Conservation (phyloP, 2,888 invertebrate genomes). For the Diaphora mendica region DNA sequence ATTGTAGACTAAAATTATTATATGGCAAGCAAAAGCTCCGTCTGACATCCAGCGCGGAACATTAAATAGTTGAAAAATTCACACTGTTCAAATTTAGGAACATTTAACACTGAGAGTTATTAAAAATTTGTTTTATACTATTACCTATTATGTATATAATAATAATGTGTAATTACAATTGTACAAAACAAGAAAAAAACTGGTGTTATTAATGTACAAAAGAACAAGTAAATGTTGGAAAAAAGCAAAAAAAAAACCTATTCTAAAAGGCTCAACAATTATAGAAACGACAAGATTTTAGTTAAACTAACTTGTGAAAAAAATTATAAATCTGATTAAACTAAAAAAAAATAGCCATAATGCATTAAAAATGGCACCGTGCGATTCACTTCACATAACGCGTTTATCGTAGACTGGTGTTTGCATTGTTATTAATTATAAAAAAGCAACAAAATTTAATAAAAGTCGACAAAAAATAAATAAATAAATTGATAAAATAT, state of each 20-base stretch:
- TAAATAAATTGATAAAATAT: constrained; percentile 38
- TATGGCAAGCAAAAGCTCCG: constrained; percentile 80
- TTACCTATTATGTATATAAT: constrained; percentile 78
- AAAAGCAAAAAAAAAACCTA: constrained; percentile 55
- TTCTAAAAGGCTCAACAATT: constrained; percentile 68
- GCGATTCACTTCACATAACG: constrained; percentile 77
- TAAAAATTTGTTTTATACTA: constrained; percentile 76
- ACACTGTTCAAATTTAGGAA: constrained; percentile 84
- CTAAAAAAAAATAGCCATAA: constrained; percentile 82
- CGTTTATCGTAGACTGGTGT: constrained; percentile 56
- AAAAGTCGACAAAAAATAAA: constrained; percentile 50
- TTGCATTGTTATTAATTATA: constrained; percentile 39
- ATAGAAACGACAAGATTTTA: constrained; percentile 75
- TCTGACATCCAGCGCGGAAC: constrained; percentile 60
- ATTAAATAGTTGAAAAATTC: constrained; percentile 69
- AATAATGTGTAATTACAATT: constrained; percentile 75
- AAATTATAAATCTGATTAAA: constrained; percentile 70
- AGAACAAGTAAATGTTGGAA: constrained; percentile 45
- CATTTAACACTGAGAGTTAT: constrained; percentile 85
- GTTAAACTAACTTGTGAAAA: constrained; percentile 71
- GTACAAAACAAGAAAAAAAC: constrained; percentile 69
- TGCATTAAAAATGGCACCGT: constrained; percentile 80
- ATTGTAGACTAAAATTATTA: constrained; percentile 65
- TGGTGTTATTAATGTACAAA: constrained; percentile 61
- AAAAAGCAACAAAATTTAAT: constrained; percentile 40